Percentiles rank a stretch among this genome's conserved stretches.
phyloP scores from a whole-genome alignment of 2,113 vertebrate species.

The Mus pahari region DNA sequence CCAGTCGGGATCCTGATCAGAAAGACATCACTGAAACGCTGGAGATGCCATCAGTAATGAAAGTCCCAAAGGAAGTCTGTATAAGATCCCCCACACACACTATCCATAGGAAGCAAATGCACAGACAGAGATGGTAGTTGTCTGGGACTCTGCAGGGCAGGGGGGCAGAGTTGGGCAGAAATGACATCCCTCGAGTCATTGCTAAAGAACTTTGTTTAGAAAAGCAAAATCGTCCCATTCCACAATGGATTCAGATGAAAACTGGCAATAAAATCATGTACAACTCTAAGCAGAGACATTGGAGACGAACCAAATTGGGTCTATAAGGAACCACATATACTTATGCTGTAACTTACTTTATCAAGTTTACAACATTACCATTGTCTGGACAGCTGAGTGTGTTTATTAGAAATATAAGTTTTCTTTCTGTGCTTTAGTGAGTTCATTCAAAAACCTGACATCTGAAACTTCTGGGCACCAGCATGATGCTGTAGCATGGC shows the following conservation, averaged over 20 bases:
- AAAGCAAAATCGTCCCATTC: conserved; percentile 58
- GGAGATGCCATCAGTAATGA: not conserved
- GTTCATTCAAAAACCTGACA: not conserved
- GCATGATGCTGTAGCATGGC: not conserved
- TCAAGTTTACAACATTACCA: not conserved
- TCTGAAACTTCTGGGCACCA: not conserved
- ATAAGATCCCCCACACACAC: not conserved
- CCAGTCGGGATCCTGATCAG: not conserved
- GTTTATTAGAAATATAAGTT: not conserved
- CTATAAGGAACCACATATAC: not conserved
- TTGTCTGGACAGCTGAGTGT: not conserved
- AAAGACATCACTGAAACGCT: not conserved
- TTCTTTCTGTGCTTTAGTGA: not conserved
- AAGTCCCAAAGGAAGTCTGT: not conserved
- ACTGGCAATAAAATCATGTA: conserved; percentile 58
- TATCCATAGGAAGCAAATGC: not conserved
- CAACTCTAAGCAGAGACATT: conserved; percentile 54
- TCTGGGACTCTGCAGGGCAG: not conserved
- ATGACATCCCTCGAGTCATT: not conserved
- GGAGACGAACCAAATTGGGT: conserved; percentile 55
- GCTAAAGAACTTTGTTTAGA: not conserved
- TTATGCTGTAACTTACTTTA: not conserved
- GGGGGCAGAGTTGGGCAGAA: not conserved
- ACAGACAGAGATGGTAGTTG: not conserved
- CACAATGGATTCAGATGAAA: conserved; percentile 61